phyloP scores from a whole-genome alignment of 2,113 vertebrate species.

The Passer montanus region DNA sequence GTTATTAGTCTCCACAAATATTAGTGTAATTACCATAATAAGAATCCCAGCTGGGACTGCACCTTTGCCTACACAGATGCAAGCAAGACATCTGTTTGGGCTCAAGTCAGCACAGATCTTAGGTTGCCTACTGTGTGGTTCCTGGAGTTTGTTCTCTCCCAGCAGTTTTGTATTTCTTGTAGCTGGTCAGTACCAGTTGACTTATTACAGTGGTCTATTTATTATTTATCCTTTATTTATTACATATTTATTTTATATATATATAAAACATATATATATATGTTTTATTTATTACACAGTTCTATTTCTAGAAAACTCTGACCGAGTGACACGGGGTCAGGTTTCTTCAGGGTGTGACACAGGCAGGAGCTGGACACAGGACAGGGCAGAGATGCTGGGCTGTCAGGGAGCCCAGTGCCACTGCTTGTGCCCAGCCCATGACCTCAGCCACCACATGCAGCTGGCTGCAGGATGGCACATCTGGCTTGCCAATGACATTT shows the following conservation, averaged over 20 bases:
- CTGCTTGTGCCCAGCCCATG: neutral
- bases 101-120: neutral
- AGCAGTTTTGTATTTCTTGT: neutral
- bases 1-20: neutral
- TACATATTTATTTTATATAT: too few relatives aligned
- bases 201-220: neutral
- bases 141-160: neutral
- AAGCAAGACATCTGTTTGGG: neutral
- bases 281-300: too few relatives aligned
- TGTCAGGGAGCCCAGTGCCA: neutral
- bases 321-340: neutral
- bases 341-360: neutral
- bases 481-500: fast-evolving
- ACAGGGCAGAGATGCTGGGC: neutral
- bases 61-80: neutral
- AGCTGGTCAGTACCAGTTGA: neutral
- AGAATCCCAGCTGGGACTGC: neutral
- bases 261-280: too few relatives aligned
- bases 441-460: neutral
- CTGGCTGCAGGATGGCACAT: neutral
- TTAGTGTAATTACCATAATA: neutral
- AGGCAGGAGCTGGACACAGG: neutral
- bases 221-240: too few relatives aligned
- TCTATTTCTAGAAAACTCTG: neutral
- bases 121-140: neutral